Percentiles rank a stretch among this genome's conserved stretches.
Evolutionary conservation across 1,140 invertebrate genomes (phyloP).

Genomic region (Lanistes nyassanus): DNA sequence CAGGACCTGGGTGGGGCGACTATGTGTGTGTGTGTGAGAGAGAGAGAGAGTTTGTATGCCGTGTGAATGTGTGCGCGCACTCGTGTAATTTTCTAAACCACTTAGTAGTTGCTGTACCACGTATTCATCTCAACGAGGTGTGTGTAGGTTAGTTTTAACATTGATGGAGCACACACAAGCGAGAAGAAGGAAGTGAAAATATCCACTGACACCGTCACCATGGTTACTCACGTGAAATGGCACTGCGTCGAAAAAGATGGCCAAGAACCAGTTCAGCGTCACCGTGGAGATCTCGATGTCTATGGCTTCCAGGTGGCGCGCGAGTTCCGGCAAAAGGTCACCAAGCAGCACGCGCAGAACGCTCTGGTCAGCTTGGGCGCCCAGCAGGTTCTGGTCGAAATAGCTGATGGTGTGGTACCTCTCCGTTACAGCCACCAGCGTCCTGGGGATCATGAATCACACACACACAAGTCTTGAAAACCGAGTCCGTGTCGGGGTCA

Average conservation of each 20-base stretch:
- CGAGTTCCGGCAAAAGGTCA: constrained; percentile 66
- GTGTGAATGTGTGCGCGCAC: constrained; percentile 2
- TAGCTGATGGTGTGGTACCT: constrained; percentile 68
- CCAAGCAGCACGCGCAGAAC: constrained; percentile 69
- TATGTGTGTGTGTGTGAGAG: background rate
- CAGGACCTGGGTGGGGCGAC: background rate
- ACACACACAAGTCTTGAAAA: no score
- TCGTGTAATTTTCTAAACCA: background rate
- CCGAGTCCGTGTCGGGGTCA: no score
- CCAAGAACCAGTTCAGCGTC: constrained; percentile 72
- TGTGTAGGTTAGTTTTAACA: background rate
- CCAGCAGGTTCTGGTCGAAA: constrained; percentile 69
- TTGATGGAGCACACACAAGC: background rate
- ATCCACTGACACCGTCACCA: background rate
- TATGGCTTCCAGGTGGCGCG: constrained; percentile 66
- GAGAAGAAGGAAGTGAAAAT: background rate
- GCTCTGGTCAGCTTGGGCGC: constrained; percentile 71
- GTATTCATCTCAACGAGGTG: no score
- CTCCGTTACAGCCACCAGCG: constrained; percentile 69
- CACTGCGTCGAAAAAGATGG: constrained; percentile 71
- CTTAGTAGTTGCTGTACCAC: no score
- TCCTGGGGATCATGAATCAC: background rate
- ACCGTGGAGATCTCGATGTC: constrained; percentile 71
- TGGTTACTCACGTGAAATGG: constrained; percentile 67
- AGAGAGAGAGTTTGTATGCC: constrained; percentile 3